Conservation (phyloP, 2,888 invertebrate genomes). For the Hirtodrosophila histrioides region DNA sequence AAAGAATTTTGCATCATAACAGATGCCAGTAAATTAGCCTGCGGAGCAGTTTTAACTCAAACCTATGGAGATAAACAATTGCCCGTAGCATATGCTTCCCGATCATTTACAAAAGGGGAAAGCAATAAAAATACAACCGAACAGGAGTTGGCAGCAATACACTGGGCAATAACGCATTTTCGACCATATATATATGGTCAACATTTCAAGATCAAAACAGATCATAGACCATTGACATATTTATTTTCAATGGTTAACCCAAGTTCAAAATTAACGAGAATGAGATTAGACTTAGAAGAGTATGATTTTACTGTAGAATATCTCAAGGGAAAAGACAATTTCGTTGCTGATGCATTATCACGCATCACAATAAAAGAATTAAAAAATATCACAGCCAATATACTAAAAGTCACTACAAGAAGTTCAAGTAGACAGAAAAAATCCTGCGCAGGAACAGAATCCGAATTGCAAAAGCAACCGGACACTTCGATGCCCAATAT, state of each 20-base stretch:
- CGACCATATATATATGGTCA: not conserved
- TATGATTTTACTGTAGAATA: not conserved
- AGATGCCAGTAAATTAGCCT: too few species aligned
- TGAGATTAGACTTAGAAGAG: not conserved
- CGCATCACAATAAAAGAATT: constrained; percentile 3
- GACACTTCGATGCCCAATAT: too few species aligned
- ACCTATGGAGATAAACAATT: too few species aligned
- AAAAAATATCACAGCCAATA: not conserved
- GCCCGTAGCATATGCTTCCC: too few species aligned
- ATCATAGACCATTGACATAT: not conserved
- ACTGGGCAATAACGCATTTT: not conserved
- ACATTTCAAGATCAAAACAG: not conserved
- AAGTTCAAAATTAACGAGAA: not conserved
- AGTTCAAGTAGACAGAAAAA: not conserved
- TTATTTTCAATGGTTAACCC: not conserved
- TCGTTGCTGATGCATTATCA: not conserved
- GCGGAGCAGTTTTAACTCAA: too few species aligned
- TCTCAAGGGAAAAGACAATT: not conserved
- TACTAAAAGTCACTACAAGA: not conserved
- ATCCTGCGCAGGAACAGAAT: constrained; percentile 2
- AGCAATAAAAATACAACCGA: too few species aligned
- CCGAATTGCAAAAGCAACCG: not conserved
- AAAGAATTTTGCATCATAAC: too few species aligned
- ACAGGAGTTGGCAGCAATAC: too few species aligned
- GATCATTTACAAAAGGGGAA: too few species aligned